phyloP scores from a whole-genome alignment of 1,140 invertebrate species.

The Teleogryllus occipitalis region DNA sequence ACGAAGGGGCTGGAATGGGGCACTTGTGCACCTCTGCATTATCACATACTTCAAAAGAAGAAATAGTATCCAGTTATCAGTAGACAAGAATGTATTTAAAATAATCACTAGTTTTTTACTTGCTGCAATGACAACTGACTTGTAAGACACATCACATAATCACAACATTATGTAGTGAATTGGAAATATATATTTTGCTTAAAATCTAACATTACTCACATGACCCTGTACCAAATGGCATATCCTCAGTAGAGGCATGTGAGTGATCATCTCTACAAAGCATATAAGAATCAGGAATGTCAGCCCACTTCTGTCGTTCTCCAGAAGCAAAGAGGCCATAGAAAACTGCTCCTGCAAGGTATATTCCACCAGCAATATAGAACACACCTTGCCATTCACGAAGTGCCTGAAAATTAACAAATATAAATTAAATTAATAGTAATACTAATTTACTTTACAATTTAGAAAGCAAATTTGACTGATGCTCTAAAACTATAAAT shows the following conservation, averaged over 20 bases:
- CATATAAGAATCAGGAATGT: conserved; percentile 12
- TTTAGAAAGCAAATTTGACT: background rate
- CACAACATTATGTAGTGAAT: too few relatives aligned
- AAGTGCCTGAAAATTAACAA: conserved; percentile 31
- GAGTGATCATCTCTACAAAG: conserved; percentile 21
- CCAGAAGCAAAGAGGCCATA: conserved; percentile 42
- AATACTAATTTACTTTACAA: background rate
- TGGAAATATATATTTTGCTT: too few relatives aligned
- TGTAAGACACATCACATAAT: too few relatives aligned
- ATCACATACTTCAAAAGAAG: too few relatives aligned
- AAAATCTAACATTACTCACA: conserved; percentile 13
- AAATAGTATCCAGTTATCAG: too few relatives aligned
- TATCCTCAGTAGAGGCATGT: conserved; percentile 21
- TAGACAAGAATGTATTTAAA: too few relatives aligned
- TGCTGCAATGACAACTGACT: too few relatives aligned
- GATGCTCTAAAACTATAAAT: background rate
- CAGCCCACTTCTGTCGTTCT: conserved; percentile 39
- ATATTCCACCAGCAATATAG: conserved; percentile 40
- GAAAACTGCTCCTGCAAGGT: conserved; percentile 38
- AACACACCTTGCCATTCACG: conserved; percentile 44
- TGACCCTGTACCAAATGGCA: conserved; percentile 23
- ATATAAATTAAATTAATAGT: background rate
- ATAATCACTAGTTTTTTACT: too few relatives aligned
- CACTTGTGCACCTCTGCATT: too few relatives aligned
- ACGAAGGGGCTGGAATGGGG: too few relatives aligned